phyloP scores from a whole-genome alignment of 2,797 vertebrate genomes.

The Euphonia xanthogaster region DNA sequence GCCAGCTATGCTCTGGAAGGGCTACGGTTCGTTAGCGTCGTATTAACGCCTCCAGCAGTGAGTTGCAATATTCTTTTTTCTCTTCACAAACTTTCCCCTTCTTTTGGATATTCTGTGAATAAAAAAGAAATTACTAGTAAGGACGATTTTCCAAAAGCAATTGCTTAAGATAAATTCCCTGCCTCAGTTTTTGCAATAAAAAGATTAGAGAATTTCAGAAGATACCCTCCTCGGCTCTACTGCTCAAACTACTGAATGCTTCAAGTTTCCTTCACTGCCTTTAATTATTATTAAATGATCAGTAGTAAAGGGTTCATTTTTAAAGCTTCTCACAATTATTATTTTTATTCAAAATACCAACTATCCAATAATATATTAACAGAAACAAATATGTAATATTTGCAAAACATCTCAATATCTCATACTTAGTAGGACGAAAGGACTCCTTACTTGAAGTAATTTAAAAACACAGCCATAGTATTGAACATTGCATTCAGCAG shows the following conservation, averaged over 20 bases:
- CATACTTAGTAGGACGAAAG: background rate
- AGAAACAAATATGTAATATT: background rate
- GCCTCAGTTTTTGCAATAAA: background rate
- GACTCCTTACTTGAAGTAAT: background rate
- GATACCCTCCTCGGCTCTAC: background rate
- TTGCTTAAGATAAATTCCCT: background rate
- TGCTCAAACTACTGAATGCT: background rate
- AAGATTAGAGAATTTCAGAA: background rate
- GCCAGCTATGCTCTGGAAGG: background rate
- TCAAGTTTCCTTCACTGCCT: background rate
- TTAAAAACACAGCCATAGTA: background rate
- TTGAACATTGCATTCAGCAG: background rate
- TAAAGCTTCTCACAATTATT: background rate
- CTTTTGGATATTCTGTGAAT: background rate
- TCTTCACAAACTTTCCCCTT: background rate
- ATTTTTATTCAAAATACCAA: background rate
- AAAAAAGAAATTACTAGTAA: background rate
- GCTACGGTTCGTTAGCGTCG: background rate
- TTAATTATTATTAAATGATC: background rate
- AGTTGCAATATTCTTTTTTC: background rate
- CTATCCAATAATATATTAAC: background rate
- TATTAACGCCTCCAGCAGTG: background rate
- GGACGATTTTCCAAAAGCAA: background rate
- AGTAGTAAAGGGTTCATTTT: background rate
- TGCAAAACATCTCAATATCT: background rate